Conservation (phyloP, 1,140 invertebrate genomes). For the Drosophila ficusphila region DNA sequence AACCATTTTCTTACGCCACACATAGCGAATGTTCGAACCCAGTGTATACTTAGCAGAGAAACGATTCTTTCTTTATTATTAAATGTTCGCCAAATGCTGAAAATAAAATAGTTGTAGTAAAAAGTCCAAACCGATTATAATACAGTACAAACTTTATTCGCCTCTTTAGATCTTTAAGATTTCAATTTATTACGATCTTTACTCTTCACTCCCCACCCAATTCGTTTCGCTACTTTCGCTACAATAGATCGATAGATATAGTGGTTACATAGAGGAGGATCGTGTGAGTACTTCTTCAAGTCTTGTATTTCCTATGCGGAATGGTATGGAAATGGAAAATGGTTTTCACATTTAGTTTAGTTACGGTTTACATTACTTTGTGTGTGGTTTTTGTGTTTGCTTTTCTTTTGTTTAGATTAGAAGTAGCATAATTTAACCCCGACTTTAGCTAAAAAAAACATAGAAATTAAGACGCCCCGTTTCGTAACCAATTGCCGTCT, state of each 20-base stretch:
- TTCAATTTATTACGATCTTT: conserved; percentile 35
- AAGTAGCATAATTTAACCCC: conserved; percentile 67
- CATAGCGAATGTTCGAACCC: not conserved
- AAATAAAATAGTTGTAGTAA: not conserved
- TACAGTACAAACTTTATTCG: conserved; percentile 23
- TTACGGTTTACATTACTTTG: conserved; percentile 22
- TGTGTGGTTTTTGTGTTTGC: conserved; percentile 4
- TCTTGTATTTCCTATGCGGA: conserved; percentile 59
- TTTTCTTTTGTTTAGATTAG: conserved; percentile 37
- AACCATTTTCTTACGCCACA: too few relatives aligned
- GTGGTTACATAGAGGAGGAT: conserved; percentile 29
- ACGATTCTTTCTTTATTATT: too few relatives aligned
- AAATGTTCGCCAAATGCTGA: too few relatives aligned
- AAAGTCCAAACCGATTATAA: not conserved
- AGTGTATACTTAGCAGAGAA: too few relatives aligned
- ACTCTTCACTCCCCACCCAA: conserved; percentile 26
- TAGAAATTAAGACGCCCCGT: conserved; percentile 24
- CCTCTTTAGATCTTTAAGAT: not conserved
- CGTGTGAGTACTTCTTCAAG: conserved; percentile 61
- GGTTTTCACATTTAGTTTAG: conserved; percentile 31
- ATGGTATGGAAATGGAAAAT: conserved; percentile 54
- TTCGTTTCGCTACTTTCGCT: conserved; percentile 39
- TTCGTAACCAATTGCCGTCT: conserved; percentile 8
- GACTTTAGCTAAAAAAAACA: conserved; percentile 71
- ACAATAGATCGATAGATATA: conserved; percentile 38